These are phyloP conservation scores for Rhinolophus sinicus DNA, from an alignment of 2,113 vertebrate genomes.

Conservation along the genomic window DNA sequence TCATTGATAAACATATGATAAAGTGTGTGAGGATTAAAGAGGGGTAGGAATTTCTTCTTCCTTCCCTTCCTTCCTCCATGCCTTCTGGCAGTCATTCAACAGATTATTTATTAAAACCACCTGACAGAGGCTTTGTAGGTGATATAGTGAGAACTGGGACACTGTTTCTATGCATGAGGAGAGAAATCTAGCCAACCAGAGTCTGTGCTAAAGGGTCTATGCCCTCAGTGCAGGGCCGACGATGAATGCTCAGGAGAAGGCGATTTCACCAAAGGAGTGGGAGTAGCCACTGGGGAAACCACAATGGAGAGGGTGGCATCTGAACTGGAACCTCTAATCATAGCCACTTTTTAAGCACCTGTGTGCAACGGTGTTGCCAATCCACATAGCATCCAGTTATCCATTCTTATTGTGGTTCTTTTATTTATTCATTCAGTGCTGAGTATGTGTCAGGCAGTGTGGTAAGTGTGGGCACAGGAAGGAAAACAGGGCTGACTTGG, in stretches of 20 bases:
- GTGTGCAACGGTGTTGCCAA: background rate
- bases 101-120: background rate
- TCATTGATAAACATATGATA: background rate
- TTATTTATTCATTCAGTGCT: background rate
- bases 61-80: background rate
- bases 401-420: background rate
- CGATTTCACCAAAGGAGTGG: fast-evolving
- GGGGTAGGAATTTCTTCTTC: background rate
- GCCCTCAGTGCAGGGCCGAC: background rate
- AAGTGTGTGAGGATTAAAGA: background rate
- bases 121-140: background rate
- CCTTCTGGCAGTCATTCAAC: background rate
- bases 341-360: background rate
- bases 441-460: too few relatives aligned
- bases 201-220: background rate
- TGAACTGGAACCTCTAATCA: background rate
- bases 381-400: background rate
- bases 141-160: background rate
- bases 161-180: background rate
- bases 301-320: background rate
- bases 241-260: background rate
- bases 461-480: background rate
- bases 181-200: background rate
- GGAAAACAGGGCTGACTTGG: background rate
- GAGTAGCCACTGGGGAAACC: background rate